Base-by-base conservation (phyloP, 2,888 invertebrate species). In the Brenthis hecate region DNA sequence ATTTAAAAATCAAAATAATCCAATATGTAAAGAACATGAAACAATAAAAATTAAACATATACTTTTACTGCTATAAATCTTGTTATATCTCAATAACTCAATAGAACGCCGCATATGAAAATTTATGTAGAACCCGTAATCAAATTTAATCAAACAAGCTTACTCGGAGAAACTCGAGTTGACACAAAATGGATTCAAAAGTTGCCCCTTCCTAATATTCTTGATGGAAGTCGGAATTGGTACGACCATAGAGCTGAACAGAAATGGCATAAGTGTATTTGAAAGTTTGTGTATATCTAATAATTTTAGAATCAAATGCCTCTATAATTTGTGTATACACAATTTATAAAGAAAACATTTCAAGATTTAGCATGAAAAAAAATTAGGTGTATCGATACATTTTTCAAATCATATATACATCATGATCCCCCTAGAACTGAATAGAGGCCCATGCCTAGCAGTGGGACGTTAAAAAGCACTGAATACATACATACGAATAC, bases 101-200 rank as follows among this genome's bases (percentile, higher is more conserved):
- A 71, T 68, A 57, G 61, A 69, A 65, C 19, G 67, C 65, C 67
- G 64, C 65, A 66, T 73, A 70, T 70, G 69, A 66, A 70, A 72
- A 72, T 74, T 70, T 67, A 72, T 69, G 67, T 66, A 50, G 58
- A 69, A 66, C 53, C 69, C 67, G 68, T 71, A 69, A 75, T 72
- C 68, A 69, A 74, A 75, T 75, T 72, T 69, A 76, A 74, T 74
- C 72, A 73, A 70, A 69, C 66, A 66, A 68, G 72, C 71, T 70
- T 55, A 63, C 69, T 69, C 65, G 68, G 58, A 66, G 73, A 74
- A 74, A 75, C 73, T 73, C 67, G 61, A 66, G 69, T 70, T 75
- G 77, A 76, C 76, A 73, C 71, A 74, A 72, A 77, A 74, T 66
- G 74, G 74, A 76, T 75, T 78, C 73, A 74, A 74, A 77, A 78